These are phyloP conservation scores for Marasmarcha lunaedactyla DNA, from an alignment of 2,888 invertebrate species.

Conservation along the genomic window DNA sequence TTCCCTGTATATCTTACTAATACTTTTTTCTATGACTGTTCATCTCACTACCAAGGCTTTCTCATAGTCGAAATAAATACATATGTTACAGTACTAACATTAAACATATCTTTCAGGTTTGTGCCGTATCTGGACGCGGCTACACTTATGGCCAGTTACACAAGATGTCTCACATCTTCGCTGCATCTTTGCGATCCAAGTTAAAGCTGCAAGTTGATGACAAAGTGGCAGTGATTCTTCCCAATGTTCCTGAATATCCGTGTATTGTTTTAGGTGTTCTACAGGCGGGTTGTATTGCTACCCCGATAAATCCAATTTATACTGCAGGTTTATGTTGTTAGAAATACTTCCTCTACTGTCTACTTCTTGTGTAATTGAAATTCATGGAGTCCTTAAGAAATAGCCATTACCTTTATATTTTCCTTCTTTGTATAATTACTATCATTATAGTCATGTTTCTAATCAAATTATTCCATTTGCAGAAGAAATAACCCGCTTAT, in stretches of 20 bases:
- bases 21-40: too few relatives aligned
- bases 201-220: constrained; percentile 75
- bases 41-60: too few relatives aligned
- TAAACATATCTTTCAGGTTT: constrained; percentile 58
- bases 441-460: too few relatives aligned
- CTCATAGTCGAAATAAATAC: too few relatives aligned
- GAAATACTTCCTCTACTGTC: neutral
- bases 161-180: constrained; percentile 72
- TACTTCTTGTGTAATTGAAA: too few relatives aligned
- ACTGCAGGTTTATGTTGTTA: constrained; percentile 37
- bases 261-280: constrained; percentile 73
- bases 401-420: too few relatives aligned
- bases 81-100: too few relatives aligned
- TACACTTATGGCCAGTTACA: constrained; percentile 78
- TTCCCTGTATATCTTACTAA: too few relatives aligned
- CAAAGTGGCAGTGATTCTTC: constrained; percentile 77
- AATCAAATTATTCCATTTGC: constrained; percentile 24
- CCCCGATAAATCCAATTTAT: constrained; percentile 77
- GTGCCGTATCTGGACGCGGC: constrained; percentile 77
- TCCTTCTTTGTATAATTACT: too few relatives aligned
- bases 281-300: constrained; percentile 77
- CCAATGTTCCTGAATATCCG: constrained; percentile 82
- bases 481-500: constrained; percentile 79
- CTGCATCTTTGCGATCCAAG: constrained; percentile 73
- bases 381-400: too few relatives aligned